Evolutionary conservation across 2,797 vertebrate species (phyloP).

Genomic region (Antennarius maculatus): DNA sequence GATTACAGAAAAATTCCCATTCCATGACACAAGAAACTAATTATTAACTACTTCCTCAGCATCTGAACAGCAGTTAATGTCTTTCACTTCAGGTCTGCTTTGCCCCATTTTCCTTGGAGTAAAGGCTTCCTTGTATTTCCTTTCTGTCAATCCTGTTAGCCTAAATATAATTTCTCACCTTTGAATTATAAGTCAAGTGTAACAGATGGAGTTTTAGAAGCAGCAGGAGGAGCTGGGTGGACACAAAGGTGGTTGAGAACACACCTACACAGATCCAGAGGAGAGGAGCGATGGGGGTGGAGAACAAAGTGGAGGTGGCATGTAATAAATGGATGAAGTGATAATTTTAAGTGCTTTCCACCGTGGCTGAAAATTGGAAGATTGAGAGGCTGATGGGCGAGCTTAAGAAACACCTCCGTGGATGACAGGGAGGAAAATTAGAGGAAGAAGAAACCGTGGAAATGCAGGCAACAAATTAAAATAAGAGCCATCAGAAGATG

Average conservation of each 20-base stretch:
- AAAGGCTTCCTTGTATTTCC: constrained; percentile 54
- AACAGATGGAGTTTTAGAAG: constrained; percentile 42
- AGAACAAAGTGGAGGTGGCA: constrained; percentile 48
- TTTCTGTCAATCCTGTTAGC: constrained; percentile 49
- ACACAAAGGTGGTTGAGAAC: constrained; percentile 45
- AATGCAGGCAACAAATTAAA: not conserved
- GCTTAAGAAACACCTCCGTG: constrained; percentile 32
- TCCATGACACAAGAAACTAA: constrained; percentile 19
- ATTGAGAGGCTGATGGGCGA: constrained; percentile 58
- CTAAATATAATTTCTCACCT: constrained; percentile 51
- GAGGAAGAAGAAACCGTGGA: constrained; percentile 6
- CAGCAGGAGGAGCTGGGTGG: constrained; percentile 24
- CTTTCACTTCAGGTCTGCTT: constrained; percentile 18
- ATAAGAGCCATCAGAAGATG: not conserved
- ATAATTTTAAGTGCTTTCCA: constrained; percentile 74
- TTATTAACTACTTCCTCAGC: constrained; percentile 10
- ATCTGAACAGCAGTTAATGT: constrained; percentile 20
- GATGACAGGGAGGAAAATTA: constrained; percentile 21
- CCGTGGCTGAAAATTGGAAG: constrained; percentile 69
- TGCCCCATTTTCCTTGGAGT: not conserved
- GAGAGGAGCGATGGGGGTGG: constrained; percentile 49
- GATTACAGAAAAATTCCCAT: constrained; percentile 24
- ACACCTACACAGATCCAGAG: constrained; percentile 62
- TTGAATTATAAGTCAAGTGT: constrained; percentile 54
- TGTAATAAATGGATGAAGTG: constrained; percentile 69